Evolutionary conservation across 2,888 invertebrate species (phyloP), one percentile per base, ranked within the genome.

Genomic region (Gasteruption jaculator): DNA sequence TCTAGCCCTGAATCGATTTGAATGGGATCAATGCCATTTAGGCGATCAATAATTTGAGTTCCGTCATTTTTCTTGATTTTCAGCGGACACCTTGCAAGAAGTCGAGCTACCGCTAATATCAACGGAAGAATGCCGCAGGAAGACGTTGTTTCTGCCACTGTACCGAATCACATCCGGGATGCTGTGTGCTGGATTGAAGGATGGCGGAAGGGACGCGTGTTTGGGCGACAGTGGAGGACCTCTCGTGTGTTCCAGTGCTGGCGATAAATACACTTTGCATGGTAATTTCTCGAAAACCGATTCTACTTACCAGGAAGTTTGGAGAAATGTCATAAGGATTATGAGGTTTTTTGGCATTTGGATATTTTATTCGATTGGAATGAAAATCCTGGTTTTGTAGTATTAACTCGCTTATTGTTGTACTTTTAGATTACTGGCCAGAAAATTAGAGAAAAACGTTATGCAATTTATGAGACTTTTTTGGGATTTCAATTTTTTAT

Each of bases 81-180:
- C 69, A 88, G 87, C 88, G 57, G 88, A 88, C 65, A 87, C 86
- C 1, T 71, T 88, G 2, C 88, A 88, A 76, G 87, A 87, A 68
- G 87, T 87, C 25, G 82, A 86, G 64, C 73, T 88, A 55, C 88
- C 88, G 5, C 77, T 87, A 42, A 86, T 87, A 53, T 85, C 86
- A 40, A 86, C 86, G 4, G 77, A 78, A 37, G 86, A 87, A 62
- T 88, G 87, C 58, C 77, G 85, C 16, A 82, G 83, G 34, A 76
- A 84, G 52, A 88, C 86, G 15, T 71, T 86, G 0, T 81, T 86
- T 56, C 72, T 87, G 52, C 85, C 86, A 11, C 73, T 86, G 34
- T 87, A 87, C 68, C 79, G 81, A 55, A 80, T 87, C 41, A 87
- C 87, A 0, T 83, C 86, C 41, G 83, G 86, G 62, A 87, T 87